Evolutionary conservation across 2,797 vertebrate genomes (phyloP).

Genomic region (Pseudochromis fuscus): DNA sequence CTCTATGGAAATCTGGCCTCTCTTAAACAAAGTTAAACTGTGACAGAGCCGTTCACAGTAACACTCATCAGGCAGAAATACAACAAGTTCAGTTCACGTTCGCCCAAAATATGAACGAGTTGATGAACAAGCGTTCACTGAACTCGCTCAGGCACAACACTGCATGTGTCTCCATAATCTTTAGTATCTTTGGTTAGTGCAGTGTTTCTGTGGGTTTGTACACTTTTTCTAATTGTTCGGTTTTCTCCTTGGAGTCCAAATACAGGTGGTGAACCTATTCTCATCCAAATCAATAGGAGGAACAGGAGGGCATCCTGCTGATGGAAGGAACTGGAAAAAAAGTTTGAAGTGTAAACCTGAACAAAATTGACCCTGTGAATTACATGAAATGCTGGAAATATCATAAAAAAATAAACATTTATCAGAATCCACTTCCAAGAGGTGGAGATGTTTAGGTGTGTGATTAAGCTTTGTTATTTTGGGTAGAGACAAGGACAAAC

Average conservation of each 20-base stretch:
- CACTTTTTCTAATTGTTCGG: neutral
- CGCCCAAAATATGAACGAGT: no score
- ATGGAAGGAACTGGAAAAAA: neutral
- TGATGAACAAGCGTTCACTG: no score
- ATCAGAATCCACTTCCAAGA: no score
- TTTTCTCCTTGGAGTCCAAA: neutral
- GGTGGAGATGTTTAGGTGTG: neutral
- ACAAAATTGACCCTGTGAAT: neutral
- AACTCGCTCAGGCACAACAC: neutral
- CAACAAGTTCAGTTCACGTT: no score
- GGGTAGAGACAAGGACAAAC: constrained; percentile 11
- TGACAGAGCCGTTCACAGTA: no score
- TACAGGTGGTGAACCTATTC: neutral
- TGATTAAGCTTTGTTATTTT: constrained; percentile 7
- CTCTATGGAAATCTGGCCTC: no score
- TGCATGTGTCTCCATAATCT: neutral
- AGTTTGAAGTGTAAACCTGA: neutral
- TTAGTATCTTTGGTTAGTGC: neutral
- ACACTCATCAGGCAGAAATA: no score
- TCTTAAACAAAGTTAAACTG: no score
- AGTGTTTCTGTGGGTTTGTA: neutral
- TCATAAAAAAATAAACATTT: no score
- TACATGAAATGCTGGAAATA: neutral
- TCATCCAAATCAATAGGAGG: neutral
- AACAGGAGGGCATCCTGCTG: neutral